phyloP scores from a whole-genome alignment of 2,888 invertebrate species.

The Macaria liturata region DNA sequence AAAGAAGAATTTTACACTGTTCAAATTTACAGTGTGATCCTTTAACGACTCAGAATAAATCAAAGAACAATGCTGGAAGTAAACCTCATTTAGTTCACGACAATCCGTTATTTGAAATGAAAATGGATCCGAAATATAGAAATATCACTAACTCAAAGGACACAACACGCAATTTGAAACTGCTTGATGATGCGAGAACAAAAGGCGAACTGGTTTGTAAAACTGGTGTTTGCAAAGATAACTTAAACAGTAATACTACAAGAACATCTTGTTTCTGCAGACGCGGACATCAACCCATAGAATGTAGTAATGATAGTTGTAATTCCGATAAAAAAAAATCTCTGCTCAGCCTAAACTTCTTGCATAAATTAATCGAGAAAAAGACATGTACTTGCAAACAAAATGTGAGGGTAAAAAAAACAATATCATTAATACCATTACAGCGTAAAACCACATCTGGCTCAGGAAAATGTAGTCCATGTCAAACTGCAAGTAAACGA shows the following conservation, averaged over 20 bases:
- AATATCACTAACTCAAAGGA: slow-evolving; percentile 49
- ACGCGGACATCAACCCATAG: slow-evolving; percentile 6
- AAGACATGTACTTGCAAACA: no score
- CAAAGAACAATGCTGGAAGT: no score
- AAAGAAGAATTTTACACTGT: slow-evolving; percentile 37
- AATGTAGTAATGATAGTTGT: slow-evolving; percentile 20
- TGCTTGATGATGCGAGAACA: slow-evolving; percentile 18
- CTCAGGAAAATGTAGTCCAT: no score
- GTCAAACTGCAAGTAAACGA: no score
- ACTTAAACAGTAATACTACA: slow-evolving; percentile 5
- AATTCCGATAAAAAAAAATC: no score
- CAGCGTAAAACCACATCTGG: background rate
- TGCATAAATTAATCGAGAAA: background rate
- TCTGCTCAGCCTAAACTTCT: no score
- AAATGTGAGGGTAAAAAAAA: no score
- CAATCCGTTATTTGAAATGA: slow-evolving; percentile 40
- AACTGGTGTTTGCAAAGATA: slow-evolving; percentile 21
- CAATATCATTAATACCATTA: background rate
- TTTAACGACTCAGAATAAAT: background rate
- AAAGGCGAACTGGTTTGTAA: slow-evolving; percentile 24
- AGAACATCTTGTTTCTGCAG: slow-evolving; percentile 16
- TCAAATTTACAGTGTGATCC: slow-evolving; percentile 40
- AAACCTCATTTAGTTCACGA: background rate
- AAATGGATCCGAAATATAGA: slow-evolving; percentile 47
- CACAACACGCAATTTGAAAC: slow-evolving; percentile 38